phyloP scores from a whole-genome alignment of 2,888 invertebrate genomes.

The Rhaphigaster nebulosa region DNA sequence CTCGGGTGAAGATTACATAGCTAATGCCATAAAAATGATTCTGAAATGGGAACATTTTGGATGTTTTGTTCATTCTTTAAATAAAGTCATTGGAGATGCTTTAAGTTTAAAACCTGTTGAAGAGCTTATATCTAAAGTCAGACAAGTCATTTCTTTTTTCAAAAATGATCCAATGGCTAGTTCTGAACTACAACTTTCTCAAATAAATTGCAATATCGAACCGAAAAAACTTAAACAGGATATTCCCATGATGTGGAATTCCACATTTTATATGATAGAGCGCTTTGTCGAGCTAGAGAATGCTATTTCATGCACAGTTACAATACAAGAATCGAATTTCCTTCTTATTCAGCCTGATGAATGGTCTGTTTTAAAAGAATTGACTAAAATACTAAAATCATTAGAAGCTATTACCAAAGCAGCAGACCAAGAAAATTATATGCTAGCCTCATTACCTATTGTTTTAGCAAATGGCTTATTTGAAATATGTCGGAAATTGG shows the following conservation, averaged over 20 bases:
- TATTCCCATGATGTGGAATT: conserved; percentile 62
- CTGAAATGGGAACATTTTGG: conserved; percentile 65
- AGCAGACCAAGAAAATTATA: conserved; percentile 19
- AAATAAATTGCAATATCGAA: conserved; percentile 56
- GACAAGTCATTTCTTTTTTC: conserved; percentile 32
- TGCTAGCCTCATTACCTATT: background rate
- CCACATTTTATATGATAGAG: conserved; percentile 62
- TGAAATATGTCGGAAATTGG: background rate
- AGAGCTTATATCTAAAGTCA: background rate
- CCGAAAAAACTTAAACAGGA: conserved; percentile 60
- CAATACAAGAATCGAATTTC: conserved; percentile 54
- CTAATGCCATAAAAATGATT: conserved; percentile 57
- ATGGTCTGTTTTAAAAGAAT: conserved; percentile 53
- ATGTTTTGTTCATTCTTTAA: conserved; percentile 60
- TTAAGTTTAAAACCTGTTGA: background rate
- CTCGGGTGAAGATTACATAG: conserved; percentile 63
- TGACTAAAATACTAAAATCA: conserved; percentile 50
- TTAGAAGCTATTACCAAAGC: conserved; percentile 47
- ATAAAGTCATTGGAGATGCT: conserved; percentile 46
- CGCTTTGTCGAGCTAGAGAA: conserved; percentile 60
- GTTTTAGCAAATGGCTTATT: conserved; percentile 41
- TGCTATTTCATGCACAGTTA: conserved; percentile 57
- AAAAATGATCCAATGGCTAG: background rate
- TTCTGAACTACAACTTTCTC: conserved; percentile 34
- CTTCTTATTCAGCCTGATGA: conserved; percentile 9